Conservation (phyloP, 2,797 vertebrate species). For the Champsocephalus gunnari region DNA sequence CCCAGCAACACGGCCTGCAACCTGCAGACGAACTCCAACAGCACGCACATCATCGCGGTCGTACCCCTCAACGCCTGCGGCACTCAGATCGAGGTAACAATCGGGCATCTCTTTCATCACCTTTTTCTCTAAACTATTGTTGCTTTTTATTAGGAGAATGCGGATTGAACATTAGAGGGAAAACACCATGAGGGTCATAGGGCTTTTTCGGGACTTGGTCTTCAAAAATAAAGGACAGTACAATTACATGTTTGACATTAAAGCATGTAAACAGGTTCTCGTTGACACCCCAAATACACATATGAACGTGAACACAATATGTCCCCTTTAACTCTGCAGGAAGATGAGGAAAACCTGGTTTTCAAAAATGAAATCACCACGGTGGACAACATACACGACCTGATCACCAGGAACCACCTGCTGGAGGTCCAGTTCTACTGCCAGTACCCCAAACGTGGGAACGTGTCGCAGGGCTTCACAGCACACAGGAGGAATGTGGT, state of each 20-base stretch:
- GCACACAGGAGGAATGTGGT: conserved; percentile 57
- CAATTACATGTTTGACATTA: too few relatives aligned
- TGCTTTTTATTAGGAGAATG: background rate
- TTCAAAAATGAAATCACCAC: conserved; percentile 79
- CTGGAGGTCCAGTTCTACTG: conserved; percentile 76
- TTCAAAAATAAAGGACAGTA: too few relatives aligned
- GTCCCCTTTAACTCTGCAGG: conserved; percentile 55
- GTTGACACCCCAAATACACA: background rate
- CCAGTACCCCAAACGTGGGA: conserved; percentile 74
- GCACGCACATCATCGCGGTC: conserved; percentile 66
- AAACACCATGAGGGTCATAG: too few relatives aligned
- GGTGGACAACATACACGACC: background rate
- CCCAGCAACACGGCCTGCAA: conserved; percentile 65
- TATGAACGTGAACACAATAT: too few relatives aligned
- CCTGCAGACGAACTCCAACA: conserved; percentile 68
- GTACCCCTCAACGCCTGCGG: conserved; percentile 80
- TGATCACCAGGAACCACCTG: conserved; percentile 75
- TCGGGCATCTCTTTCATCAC: background rate
- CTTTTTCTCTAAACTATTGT: background rate
- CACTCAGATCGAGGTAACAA: conserved; percentile 74
- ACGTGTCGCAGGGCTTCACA: conserved; percentile 60
- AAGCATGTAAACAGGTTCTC: too few relatives aligned
- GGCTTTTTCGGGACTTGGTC: too few relatives aligned
- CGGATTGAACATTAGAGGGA: too few relatives aligned
- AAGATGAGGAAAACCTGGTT: conserved; percentile 65